Evolutionary conservation across 1,140 invertebrate genomes (phyloP), one percentile per base, ranked within the genome.

Genomic region (Drosophila arawakana): DNA sequence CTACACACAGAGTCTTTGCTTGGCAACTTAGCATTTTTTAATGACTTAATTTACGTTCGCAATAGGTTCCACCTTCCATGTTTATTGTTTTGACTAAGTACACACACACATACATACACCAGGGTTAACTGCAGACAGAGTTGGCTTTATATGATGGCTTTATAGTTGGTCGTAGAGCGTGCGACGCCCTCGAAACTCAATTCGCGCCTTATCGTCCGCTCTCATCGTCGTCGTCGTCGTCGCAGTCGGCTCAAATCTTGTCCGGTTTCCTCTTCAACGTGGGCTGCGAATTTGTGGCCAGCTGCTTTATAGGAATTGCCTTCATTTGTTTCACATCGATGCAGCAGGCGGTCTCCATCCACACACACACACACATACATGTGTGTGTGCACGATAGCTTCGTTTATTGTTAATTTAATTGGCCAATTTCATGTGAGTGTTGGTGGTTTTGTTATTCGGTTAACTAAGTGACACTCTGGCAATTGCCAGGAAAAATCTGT

Each of bases 31-130:
- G 85, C 75, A 85, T 84, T 89, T 90, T 86, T 90, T 89, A 89
- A 89, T 90, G 84, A 89, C 84, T 89, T 89, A 89, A 89, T 89
- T 89, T 89, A 89, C 81, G 85, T 89, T 90, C 76, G 81, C 84
- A 89, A 90, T 85, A 85, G 84, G 84, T 85, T 76, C 85, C 85
- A 89, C 84, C 84, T 90, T 89, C 84, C 78, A 78, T 80, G 85
- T 85, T 90, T 90, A 90, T 90, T 90, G 81, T 89, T 89, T 89
- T 90, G 77, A 73, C 84, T 89, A 84, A 84, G 80, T 84, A 83
- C 84, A 75, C 69, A 70, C 13, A 65, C 30, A 43, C 44, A 58
- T 21, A 41, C 10, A 50, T 35, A 34, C 44, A 50, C n/a, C 9
- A 11, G 39, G 39, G 39, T 41, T 10, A 37, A 5, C 43, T 47